Conservation (phyloP, 2,113 vertebrate genomes). For the Tamias sibiricus region DNA sequence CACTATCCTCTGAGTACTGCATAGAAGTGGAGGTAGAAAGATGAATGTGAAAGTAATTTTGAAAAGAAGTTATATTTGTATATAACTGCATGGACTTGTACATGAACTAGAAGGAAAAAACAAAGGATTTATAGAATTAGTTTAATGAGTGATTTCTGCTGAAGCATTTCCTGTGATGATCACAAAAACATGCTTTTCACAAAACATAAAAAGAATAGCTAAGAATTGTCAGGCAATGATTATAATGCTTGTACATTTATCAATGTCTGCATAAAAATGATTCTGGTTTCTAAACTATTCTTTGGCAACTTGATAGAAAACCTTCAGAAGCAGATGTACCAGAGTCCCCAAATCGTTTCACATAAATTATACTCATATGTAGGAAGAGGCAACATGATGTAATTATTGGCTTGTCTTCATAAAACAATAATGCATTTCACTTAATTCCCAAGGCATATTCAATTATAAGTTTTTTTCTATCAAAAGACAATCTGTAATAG, state of each 20-base stretch:
- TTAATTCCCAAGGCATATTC: constrained; percentile 61
- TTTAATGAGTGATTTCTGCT: constrained; percentile 28
- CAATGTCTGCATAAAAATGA: constrained; percentile 26
- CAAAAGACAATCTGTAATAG: constrained; percentile 51
- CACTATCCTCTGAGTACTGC: background rate
- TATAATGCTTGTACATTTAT: constrained; percentile 49
- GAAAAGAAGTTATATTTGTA: background rate
- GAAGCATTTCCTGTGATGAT: constrained; percentile 40
- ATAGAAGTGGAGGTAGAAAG: background rate
- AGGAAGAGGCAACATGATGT: constrained; percentile 63
- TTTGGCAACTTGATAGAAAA: constrained; percentile 62
- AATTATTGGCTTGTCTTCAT: constrained; percentile 73
- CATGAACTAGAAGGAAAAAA: constrained; percentile 13
- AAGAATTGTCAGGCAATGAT: constrained; percentile 15
- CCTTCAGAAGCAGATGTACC: constrained; percentile 62
- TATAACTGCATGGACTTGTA: background rate
- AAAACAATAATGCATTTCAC: constrained; percentile 40
- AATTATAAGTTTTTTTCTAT: constrained; percentile 63
- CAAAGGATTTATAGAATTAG: background rate
- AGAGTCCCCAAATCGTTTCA: constrained; percentile 56
- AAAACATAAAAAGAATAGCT: constrained; percentile 34
- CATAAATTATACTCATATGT: constrained; percentile 65
- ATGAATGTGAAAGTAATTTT: background rate
- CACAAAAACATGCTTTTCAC: background rate
- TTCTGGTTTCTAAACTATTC: background rate